phyloP scores from a whole-genome alignment of 2,888 invertebrate genomes.

The Conistra vaccinii region DNA sequence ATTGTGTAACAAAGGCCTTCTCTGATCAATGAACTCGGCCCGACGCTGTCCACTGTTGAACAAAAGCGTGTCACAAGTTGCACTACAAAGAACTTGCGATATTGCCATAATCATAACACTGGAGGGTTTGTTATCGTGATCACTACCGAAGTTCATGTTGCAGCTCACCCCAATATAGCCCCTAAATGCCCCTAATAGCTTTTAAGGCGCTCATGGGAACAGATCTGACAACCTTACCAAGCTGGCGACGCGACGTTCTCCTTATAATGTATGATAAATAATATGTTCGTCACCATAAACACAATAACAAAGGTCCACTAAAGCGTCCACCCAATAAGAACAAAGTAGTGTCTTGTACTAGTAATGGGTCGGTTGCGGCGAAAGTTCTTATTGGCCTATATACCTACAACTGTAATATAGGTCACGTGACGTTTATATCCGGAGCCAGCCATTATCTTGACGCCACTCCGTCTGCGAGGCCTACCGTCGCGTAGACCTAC shows the following conservation, averaged over 20 bases:
- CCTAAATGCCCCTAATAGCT: slow-evolving; percentile 34
- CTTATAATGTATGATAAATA: not conserved
- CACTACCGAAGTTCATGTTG: slow-evolving; percentile 22
- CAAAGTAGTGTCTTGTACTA: slow-evolving; percentile 45
- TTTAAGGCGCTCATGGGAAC: slow-evolving; percentile 24
- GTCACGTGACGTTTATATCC: slow-evolving; percentile 68
- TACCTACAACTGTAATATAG: slow-evolving; percentile 62
- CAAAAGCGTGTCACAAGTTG: slow-evolving; percentile 10
- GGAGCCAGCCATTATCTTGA: slow-evolving; percentile 68
- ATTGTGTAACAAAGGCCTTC: slow-evolving; percentile 15
- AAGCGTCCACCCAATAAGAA: slow-evolving; percentile 43
- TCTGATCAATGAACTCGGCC: slow-evolving; percentile 29
- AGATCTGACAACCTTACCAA: slow-evolving; percentile 20
- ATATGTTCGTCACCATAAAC: slow-evolving; percentile 11
- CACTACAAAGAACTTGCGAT: slow-evolving; percentile 6
- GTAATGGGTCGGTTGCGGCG: slow-evolving; percentile 50
- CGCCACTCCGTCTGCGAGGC: slow-evolving; percentile 81
- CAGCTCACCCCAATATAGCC: slow-evolving; percentile 25
- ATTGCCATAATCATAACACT: slow-evolving; percentile 18
- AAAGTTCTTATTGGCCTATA: slow-evolving; percentile 62
- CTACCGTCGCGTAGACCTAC: slow-evolving; percentile 54
- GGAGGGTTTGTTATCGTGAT: slow-evolving; percentile 14
- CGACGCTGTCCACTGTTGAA: not conserved
- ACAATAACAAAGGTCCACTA: slow-evolving; percentile 42
- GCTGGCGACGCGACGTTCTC: slow-evolving; percentile 8